These are phyloP conservation scores for Pasiphila rectangulata DNA, from an alignment of 2,888 invertebrate genomes.

Conservation along the genomic window DNA sequence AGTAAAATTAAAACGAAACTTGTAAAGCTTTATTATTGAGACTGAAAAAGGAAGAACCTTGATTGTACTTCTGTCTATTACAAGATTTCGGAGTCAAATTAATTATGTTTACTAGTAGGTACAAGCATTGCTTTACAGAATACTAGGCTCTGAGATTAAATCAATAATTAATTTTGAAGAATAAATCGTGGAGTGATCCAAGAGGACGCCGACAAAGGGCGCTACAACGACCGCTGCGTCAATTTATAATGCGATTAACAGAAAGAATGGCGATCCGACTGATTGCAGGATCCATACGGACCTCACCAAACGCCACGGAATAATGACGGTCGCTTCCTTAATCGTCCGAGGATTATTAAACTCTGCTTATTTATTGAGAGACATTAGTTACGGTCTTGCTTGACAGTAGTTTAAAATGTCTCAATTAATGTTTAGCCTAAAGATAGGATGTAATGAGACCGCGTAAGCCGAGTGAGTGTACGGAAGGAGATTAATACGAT, in stretches of 20 bases:
- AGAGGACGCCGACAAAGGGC: constrained; percentile 71
- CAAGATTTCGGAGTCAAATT: too few relatives aligned
- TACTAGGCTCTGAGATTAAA: constrained; percentile 47
- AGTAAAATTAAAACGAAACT: too few relatives aligned
- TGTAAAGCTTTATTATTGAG: too few relatives aligned
- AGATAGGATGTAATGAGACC: constrained; percentile 74
- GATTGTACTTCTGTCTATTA: too few relatives aligned
- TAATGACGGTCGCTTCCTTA: constrained; percentile 56
- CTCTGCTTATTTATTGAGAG: constrained; percentile 54
- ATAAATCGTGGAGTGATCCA: constrained; percentile 59
- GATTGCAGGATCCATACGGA: constrained; percentile 67
- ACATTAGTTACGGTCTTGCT: constrained; percentile 58
- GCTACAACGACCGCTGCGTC: constrained; percentile 59
- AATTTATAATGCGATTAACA: constrained; percentile 78
- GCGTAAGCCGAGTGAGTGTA: constrained; percentile 76
- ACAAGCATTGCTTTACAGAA: too few relatives aligned
- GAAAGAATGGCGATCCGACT: constrained; percentile 69
- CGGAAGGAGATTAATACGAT: constrained; percentile 73
- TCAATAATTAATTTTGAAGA: constrained; percentile 62
- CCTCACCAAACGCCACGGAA: constrained; percentile 56
- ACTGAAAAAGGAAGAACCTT: too few relatives aligned
- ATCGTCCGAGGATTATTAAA: constrained; percentile 47
- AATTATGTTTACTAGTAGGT: too few relatives aligned
- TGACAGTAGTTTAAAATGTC: constrained; percentile 70
- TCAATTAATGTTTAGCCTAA: constrained; percentile 79